Evolutionary conservation across 2,888 invertebrate genomes (phyloP).

Genomic region (Spisula solida): DNA sequence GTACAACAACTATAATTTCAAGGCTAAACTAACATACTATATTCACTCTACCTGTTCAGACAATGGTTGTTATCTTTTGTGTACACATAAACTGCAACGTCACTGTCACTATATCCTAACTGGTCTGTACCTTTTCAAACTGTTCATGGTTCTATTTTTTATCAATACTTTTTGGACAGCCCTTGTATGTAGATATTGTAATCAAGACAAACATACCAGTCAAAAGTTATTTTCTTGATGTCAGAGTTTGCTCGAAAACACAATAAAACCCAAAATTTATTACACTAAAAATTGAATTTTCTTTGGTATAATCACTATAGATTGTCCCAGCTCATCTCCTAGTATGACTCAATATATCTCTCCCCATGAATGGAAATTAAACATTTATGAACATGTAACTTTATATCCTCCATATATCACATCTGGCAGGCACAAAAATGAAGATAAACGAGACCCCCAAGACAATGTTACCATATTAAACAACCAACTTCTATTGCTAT

Average conservation of each 20-base stretch:
- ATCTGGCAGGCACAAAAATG: slow-evolving; percentile 12
- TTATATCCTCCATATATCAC: not conserved
- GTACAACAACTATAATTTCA: too few species aligned
- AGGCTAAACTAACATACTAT: too few species aligned
- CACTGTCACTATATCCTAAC: too few species aligned
- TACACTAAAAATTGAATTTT: slow-evolving; percentile 4
- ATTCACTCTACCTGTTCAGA: too few species aligned
- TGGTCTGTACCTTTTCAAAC: too few species aligned
- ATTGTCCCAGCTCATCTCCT: slow-evolving; percentile 3
- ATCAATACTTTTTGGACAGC: too few species aligned
- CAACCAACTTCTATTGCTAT: not conserved
- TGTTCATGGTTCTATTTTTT: too few species aligned
- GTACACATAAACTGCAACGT: too few species aligned
- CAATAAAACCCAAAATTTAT: not conserved
- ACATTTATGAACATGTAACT: not conserved
- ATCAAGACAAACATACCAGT: too few species aligned
- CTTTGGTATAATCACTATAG: not conserved
- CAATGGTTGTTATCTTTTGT: too few species aligned
- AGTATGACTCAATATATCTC: not conserved
- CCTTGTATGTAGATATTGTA: too few species aligned
- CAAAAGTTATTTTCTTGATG: too few species aligned
- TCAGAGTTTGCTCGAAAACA: not conserved
- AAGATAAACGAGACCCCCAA: not conserved
- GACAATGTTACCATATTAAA: not conserved
- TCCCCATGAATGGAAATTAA: not conserved